These are phyloP conservation scores for Mastacembelus armatus DNA, from an alignment of 2,797 vertebrate genomes.

Conservation along the genomic window DNA sequence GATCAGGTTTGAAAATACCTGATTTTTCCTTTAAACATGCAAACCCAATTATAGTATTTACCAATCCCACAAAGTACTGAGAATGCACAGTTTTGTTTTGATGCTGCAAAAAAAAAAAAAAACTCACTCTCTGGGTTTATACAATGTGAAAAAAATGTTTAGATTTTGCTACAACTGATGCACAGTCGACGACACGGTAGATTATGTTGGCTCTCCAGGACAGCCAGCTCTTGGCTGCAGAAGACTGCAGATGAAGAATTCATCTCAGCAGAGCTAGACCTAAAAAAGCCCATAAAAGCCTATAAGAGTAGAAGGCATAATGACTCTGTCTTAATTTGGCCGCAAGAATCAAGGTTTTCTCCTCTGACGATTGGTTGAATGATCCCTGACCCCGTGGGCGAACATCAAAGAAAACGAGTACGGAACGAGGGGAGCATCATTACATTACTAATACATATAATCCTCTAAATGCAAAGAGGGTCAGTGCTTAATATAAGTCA, in stretches of 20 bases:
- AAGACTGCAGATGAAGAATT: conserved; percentile 64
- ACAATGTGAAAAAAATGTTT: conserved; percentile 35
- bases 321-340: conserved; percentile 61
- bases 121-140: conserved; percentile 35
- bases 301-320: conserved; percentile 50
- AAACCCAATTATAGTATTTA: background rate
- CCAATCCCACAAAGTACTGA: conserved; percentile 18
- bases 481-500: conserved; percentile 70
- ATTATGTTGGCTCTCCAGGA: conserved; percentile 61
- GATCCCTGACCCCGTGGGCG: conserved; percentile 72
- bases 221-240: conserved; percentile 57
- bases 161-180: conserved; percentile 49
- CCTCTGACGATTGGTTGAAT: conserved; percentile 52
- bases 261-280: conserved; percentile 50
- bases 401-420: conserved; percentile 61
- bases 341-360: conserved; percentile 59
- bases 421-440: conserved; percentile 61
- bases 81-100: conserved; percentile 43
- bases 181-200: conserved; percentile 55
- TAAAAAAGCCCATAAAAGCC: conserved; percentile 4
- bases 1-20: background rate
- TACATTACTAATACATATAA: conserved; percentile 72
- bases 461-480: conserved; percentile 71
- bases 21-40: background rate
- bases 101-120: conserved; percentile 23